Base-by-base conservation (phyloP, 1,140 invertebrate genomes). In the Formica selysi region DNA sequence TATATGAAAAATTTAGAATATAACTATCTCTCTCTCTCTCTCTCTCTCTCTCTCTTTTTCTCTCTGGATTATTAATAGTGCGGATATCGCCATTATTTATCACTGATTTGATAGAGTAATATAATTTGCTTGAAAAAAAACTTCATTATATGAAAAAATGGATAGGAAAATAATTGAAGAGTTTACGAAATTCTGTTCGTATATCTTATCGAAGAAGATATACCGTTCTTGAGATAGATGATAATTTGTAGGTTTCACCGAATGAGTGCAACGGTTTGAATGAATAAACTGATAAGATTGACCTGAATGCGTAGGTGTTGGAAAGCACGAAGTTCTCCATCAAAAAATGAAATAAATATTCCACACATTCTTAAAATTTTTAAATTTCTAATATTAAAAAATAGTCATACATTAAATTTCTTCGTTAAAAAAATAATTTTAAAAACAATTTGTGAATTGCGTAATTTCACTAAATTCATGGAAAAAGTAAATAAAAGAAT, bases 331-430 rank as follows among this genome's bases (percentile, higher is more conserved):
- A 29, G 57, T 70, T 80, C 19, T 26, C 13, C 0, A 54, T 7
- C 0, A 54, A 79, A 7, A 67, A 22, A 36, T 38, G 38, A 68
- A 38, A 38, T 36, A 54, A 54, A 80, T 78, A 29, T 67, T 22
- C 3, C 4, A 48, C 0, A 78, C 10, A 13, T 78, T 41, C 3
- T 3, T 51, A 51, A 51, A 44, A 10, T 13, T 51, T 22, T 26
- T 41, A 29, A 68, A 29, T 64, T 48, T 22, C 5, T 32, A 64
- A 86, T 59, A 32, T 76, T 36, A 48, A 48, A 36, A 70, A 44
- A 16, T 26, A 51, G 11, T 48, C 0, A 19, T 5, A 36, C 8
- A 29, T 64, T 29, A 54, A 73, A 10, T 54, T 29, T 32, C 19
- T 36, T 73, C 13, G 0, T 51, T 36, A 0, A 32, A 71, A 32